These are phyloP conservation scores for Portevinia maculata DNA, from an alignment of 2,888 invertebrate genomes.

Conservation along the genomic window DNA sequence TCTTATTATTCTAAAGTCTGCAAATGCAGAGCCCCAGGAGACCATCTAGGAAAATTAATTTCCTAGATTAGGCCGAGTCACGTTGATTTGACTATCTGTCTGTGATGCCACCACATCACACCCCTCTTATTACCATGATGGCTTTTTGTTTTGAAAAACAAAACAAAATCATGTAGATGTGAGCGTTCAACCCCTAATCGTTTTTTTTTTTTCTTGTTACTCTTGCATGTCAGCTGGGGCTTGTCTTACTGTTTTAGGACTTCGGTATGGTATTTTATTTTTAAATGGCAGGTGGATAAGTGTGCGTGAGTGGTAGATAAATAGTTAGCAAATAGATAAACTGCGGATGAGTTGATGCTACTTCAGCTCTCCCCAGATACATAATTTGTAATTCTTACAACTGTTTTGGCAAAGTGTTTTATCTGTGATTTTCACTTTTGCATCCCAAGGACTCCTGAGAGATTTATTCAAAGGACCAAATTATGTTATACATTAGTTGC, in stretches of 20 bases:
- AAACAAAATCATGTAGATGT: slow-evolving; percentile 44
- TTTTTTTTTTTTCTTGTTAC: slow-evolving; percentile 3
- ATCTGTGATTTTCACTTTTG: slow-evolving; percentile 52
- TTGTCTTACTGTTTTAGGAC: neutral
- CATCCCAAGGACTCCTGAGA: slow-evolving; percentile 47
- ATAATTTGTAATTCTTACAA: slow-evolving; percentile 14
- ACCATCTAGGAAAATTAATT: slow-evolving; percentile 61
- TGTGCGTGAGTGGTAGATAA: slow-evolving; percentile 54
- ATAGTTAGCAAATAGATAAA: slow-evolving; percentile 59
- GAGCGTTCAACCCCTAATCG: slow-evolving; percentile 52
- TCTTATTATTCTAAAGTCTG: too few species aligned
- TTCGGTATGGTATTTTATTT: slow-evolving; percentile 16
- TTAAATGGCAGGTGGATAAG: slow-evolving; percentile 68
- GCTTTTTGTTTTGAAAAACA: slow-evolving; percentile 50
- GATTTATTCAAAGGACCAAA: slow-evolving; percentile 50
- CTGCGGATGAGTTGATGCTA: slow-evolving; percentile 26
- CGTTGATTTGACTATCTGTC: slow-evolving; percentile 60
- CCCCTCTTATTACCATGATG: slow-evolving; percentile 4
- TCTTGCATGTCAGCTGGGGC: neutral
- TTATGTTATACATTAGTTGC: slow-evolving; percentile 28
- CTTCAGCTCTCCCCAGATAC: neutral
- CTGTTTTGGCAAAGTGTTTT: slow-evolving; percentile 46
- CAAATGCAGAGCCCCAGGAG: slow-evolving; percentile 38
- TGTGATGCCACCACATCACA: slow-evolving; percentile 17
- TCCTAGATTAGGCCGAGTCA: slow-evolving; percentile 58